These are phyloP conservation scores for Drosophila ambigua DNA, from an alignment of 1,140 invertebrate species.

Conservation along the genomic window DNA sequence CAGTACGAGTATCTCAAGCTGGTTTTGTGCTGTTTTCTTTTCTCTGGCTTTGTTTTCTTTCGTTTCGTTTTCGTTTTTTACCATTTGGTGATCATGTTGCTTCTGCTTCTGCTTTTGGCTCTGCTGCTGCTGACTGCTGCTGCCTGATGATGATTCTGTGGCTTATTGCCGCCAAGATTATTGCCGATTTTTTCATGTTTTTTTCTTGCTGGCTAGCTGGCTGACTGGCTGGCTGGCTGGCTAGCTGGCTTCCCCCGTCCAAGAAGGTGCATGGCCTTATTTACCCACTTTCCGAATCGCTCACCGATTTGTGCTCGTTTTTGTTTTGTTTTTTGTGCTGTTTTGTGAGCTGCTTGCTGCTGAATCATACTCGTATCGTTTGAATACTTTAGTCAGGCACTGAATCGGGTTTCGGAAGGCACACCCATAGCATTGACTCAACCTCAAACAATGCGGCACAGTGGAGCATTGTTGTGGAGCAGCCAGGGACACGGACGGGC, in stretches of 20 bases:
- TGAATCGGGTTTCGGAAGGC: slow-evolving; percentile 25
- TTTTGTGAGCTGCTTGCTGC: slow-evolving; percentile 23
- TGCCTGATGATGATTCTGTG: slow-evolving; percentile 27
- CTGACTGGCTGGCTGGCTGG: slow-evolving; percentile 9
- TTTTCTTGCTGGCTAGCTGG: neutral
- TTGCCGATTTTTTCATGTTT: slow-evolving; percentile 17
- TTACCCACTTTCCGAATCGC: slow-evolving; percentile 78
- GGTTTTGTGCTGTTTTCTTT: slow-evolving; percentile 54
- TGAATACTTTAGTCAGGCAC: slow-evolving; percentile 62
- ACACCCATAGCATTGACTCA: slow-evolving; percentile 65
- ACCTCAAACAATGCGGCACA: slow-evolving; percentile 55
- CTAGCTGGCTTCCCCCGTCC: slow-evolving; percentile 10
- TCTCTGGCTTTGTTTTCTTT: slow-evolving; percentile 43
- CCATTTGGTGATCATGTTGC: slow-evolving; percentile 50
- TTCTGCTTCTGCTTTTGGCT: slow-evolving; percentile 33
- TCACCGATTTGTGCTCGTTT: slow-evolving; percentile 45
- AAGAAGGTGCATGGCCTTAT: slow-evolving; percentile 82
- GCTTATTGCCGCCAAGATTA: slow-evolving; percentile 45
- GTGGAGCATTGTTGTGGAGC: slow-evolving; percentile 43
- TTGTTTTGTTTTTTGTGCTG: neutral
- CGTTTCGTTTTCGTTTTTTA: slow-evolving; percentile 64
- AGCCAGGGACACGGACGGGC: slow-evolving; percentile 23
- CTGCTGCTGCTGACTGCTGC: neutral
- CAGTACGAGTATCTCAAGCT: slow-evolving; percentile 19
- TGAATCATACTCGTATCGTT: slow-evolving; percentile 66